Percentiles rank a stretch among this genome's conserved stretches.
phyloP scores from a whole-genome alignment of 2,113 vertebrate species.

The Microcebus griseorufus region DNA sequence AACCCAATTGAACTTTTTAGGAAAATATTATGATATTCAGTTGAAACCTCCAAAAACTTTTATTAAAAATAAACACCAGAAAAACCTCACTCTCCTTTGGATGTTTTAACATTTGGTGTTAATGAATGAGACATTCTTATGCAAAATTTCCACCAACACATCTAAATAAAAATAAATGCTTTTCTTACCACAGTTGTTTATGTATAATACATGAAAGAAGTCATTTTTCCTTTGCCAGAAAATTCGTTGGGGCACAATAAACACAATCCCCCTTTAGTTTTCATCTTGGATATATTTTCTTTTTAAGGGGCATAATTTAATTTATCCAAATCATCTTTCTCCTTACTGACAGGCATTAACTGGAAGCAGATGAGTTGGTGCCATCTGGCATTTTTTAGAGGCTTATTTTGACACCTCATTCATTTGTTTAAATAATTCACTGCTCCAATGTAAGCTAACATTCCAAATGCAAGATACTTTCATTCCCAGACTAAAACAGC shows the following conservation, averaged over 20 bases:
- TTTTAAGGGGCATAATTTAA: constrained; percentile 40
- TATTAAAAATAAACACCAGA: not conserved
- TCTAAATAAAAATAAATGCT: constrained; percentile 32
- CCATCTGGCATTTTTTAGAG: constrained; percentile 55
- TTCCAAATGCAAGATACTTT: constrained; percentile 43
- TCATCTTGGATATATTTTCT: constrained; percentile 7
- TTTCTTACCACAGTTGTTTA: not conserved
- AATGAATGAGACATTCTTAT: constrained; percentile 29
- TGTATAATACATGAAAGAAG: not conserved
- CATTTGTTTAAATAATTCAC: constrained; percentile 57
- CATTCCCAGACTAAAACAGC: constrained; percentile 39
- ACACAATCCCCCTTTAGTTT: constrained; percentile 26
- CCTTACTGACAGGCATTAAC: constrained; percentile 45
- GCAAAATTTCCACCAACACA: not conserved
- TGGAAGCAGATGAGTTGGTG: constrained; percentile 31
- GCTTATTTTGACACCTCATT: constrained; percentile 64
- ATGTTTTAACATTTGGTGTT: constrained; percentile 27
- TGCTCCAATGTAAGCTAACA: constrained; percentile 38
- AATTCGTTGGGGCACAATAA: not conserved
- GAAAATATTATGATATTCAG: not conserved
- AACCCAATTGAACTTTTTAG: not conserved
- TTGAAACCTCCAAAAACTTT: not conserved
- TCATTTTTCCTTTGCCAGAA: not conserved
- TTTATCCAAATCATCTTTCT: constrained; percentile 52
- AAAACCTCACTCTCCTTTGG: not conserved